Percentiles rank a stretch among this genome's conserved stretches.
Conservation (phyloP, 2,888 invertebrate species). For the Cremastobaeus sp. region DNA sequence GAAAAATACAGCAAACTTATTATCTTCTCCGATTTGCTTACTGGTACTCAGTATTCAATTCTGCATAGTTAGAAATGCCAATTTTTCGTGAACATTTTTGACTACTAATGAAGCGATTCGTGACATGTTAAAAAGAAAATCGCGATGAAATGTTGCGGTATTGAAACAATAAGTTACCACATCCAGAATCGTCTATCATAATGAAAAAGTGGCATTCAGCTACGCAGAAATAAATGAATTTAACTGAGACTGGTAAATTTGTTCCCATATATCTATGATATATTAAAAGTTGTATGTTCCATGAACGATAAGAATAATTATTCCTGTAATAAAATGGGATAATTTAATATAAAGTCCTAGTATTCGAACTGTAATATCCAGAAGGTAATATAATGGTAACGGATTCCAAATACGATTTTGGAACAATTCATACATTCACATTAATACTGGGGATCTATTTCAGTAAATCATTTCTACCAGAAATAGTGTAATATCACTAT, state of each 20-base stretch:
- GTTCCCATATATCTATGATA: conserved; percentile 99
- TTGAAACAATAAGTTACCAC: not conserved
- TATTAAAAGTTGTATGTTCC: conserved; percentile 95
- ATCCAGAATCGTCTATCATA: too few relatives aligned
- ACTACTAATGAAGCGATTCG: not conserved
- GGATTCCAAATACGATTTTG: too few relatives aligned
- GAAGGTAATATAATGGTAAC: too few relatives aligned
- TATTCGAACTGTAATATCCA: too few relatives aligned
- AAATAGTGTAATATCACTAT: too few relatives aligned
- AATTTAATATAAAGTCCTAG: too few relatives aligned
- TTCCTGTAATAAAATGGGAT: conserved; percentile 65
- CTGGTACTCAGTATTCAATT: too few relatives aligned
- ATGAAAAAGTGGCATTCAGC: conserved; percentile 40
- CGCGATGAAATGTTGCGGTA: too few relatives aligned
- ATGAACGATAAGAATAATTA: conserved; percentile 84
- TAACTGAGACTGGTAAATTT: conserved; percentile 84
- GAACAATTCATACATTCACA: too few relatives aligned
- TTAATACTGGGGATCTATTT: too few relatives aligned
- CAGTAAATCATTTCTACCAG: too few relatives aligned
- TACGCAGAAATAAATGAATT: conserved; percentile 61
- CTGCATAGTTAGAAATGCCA: too few relatives aligned
- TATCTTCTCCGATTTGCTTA: conserved; percentile 74
- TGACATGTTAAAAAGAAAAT: not conserved
- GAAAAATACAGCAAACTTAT: conserved; percentile 45
- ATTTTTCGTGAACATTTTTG: conserved; percentile 71